phyloP scores from a whole-genome alignment of 2,113 vertebrate genomes.

The Sakesphorus luctuosus region DNA sequence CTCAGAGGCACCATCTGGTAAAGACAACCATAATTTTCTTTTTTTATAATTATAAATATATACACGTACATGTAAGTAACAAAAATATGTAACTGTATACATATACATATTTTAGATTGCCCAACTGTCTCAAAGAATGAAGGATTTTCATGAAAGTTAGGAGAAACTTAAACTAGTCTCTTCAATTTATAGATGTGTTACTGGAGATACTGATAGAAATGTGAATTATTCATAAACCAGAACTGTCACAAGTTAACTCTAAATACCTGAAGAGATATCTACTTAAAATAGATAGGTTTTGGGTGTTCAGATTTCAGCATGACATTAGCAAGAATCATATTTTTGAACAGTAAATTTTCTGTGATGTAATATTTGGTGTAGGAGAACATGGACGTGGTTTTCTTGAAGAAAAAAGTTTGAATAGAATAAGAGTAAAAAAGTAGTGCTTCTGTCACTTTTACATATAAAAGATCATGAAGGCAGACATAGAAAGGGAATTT shows the following conservation, averaged over 20 bases:
- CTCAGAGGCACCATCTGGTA: not conserved
- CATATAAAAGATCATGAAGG: not conserved
- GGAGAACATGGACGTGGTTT: not conserved
- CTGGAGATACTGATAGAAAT: slow-evolving; percentile 14
- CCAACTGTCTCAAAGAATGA: not conserved
- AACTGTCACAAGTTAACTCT: slow-evolving; percentile 20
- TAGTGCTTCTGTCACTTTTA: not conserved
- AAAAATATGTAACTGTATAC: not conserved
- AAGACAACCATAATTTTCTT: not conserved
- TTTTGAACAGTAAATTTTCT: not conserved
- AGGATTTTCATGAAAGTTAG: slow-evolving; percentile 5
- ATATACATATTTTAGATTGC: not conserved
- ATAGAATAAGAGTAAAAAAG: not conserved
- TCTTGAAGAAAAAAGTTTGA: not conserved
- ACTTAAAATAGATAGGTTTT: not conserved
- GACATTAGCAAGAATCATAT: not conserved
- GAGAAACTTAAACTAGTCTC: slow-evolving; percentile 6
- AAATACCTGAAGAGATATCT: not conserved
- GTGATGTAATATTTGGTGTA: not conserved
- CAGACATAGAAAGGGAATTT: not conserved
- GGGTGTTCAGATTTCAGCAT: not conserved
- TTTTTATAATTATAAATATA: not conserved
- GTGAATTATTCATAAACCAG: slow-evolving; percentile 47
- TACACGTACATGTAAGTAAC: not conserved
- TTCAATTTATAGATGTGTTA: slow-evolving; percentile 30